A percentile compares a stretch with the other conserved stretches of the same genome.
Evolutionary conservation across 2,888 invertebrate genomes (phyloP).

Genomic region (Eumerus sabulonum): DNA sequence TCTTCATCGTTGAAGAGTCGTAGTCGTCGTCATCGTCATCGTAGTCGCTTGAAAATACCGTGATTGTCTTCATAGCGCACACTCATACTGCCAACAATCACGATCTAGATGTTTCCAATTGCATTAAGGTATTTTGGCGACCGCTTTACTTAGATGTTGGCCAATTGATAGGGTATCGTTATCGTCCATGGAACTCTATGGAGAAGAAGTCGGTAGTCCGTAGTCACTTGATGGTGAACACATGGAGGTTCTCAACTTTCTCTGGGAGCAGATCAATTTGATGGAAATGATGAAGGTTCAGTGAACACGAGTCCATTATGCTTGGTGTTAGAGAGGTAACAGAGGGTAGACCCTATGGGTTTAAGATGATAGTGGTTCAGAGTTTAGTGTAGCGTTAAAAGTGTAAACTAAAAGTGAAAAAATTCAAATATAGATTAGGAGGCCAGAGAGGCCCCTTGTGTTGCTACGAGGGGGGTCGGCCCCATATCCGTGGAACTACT

Average conservation of each 20-base stretch:
- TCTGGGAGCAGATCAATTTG: slow-evolving; percentile 44
- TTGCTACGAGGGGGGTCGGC: too few relatives aligned
- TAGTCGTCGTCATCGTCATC: slow-evolving; percentile 7
- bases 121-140: slow-evolving; percentile 63
- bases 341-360: too few relatives aligned
- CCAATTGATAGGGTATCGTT: slow-evolving; percentile 66
- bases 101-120: slow-evolving; percentile 68
- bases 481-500: too few relatives aligned
- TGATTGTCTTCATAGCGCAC: slow-evolving; percentile 42
- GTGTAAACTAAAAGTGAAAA: too few relatives aligned
- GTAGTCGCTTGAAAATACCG: slow-evolving; percentile 12
- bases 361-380: too few relatives aligned
- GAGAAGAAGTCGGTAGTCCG: neutral
- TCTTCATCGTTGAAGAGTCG: slow-evolving; percentile 66
- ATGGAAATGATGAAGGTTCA: slow-evolving; percentile 60
- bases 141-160: slow-evolving; percentile 68
- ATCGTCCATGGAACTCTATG: slow-evolving; percentile 48
- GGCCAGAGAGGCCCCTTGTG: too few relatives aligned
- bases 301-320: slow-evolving; percentile 45
- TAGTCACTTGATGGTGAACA: slow-evolving; percentile 1
- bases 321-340: neutral
- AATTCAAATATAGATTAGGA: too few relatives aligned
- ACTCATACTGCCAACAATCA: slow-evolving; percentile 39
- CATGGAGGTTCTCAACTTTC: slow-evolving; percentile 49
- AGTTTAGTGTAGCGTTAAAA: too few relatives aligned